These are phyloP conservation scores for Anabacerthia variegaticeps DNA, from an alignment of 2,797 vertebrate species.

Conservation along the genomic window DNA sequence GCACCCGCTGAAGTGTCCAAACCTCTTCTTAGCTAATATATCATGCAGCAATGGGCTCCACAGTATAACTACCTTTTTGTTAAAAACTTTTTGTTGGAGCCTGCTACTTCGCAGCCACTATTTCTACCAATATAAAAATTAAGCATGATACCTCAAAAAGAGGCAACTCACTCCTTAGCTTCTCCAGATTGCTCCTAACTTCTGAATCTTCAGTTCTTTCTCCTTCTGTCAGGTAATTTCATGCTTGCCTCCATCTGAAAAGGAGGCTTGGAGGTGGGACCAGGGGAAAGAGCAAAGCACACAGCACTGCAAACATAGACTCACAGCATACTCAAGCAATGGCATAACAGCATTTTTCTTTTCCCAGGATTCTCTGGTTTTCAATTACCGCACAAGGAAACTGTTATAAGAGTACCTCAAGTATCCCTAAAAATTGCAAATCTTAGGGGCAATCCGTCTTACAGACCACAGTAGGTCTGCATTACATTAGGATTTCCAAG, in stretches of 20 bases:
- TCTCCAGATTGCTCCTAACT: background rate
- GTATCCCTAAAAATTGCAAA: background rate
- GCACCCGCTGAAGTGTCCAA: rapidly evolving
- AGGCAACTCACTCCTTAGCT: background rate
- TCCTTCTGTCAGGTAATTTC: background rate
- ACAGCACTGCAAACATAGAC: background rate
- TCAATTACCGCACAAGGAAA: background rate
- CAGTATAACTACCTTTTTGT: background rate
- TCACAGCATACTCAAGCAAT: background rate
- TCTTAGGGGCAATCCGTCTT: background rate
- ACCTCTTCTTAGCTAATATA: background rate
- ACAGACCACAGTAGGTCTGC: background rate
- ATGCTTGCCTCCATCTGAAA: background rate
- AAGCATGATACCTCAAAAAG: rapidly evolving
- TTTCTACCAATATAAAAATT: background rate
- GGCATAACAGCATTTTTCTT: background rate
- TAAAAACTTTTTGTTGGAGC: background rate
- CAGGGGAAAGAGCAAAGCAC: background rate
- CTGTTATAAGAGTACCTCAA: background rate
- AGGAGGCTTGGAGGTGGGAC: background rate
- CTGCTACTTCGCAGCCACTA: background rate
- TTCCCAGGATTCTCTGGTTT: background rate
- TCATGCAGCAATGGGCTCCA: background rate
- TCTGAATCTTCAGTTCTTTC: background rate
- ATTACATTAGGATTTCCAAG: background rate